Evolutionary conservation across 2,888 invertebrate genomes (phyloP).

Genomic region (Didymodactylos carnosus): DNA sequence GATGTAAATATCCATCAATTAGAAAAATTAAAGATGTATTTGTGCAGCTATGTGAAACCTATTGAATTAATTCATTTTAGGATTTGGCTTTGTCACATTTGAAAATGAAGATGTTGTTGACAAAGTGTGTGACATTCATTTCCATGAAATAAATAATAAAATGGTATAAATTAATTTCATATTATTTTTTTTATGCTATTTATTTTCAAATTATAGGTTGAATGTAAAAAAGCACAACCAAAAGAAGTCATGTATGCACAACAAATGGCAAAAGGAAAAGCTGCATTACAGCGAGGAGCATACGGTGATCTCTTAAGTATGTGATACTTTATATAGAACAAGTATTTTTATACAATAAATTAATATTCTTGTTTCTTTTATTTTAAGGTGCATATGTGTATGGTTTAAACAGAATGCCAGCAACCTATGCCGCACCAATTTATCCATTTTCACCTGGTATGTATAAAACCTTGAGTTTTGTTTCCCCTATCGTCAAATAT

Average conservation of each 20-base stretch:
- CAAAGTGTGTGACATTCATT: conserved; percentile 99
- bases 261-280: conserved; percentile 14
- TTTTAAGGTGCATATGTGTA: conserved; percentile 9
- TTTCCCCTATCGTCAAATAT: no score
- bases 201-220: conserved; percentile 55
- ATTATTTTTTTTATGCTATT: not conserved
- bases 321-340: not conserved
- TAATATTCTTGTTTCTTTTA: no score
- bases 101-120: conserved; percentile 99
- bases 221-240: conserved; percentile 99
- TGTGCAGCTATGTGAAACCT: no score
- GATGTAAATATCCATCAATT: no score
- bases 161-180: not conserved
- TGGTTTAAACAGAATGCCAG: conserved; percentile 7
- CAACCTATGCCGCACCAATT: not conserved
- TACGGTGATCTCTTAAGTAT: conserved; percentile 10
- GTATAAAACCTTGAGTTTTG: no score
- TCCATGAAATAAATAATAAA: conserved; percentile 99
- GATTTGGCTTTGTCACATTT: conserved; percentile 97
- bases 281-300: conserved; percentile 8
- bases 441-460: not conserved
- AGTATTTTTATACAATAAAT: not conserved
- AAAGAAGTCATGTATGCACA: conserved; percentile 75
- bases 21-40: no score
- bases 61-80: not conserved